Evolutionary conservation across 2,888 invertebrate genomes (phyloP), one percentile per base, ranked within the genome.

Genomic region (Mystacides longicornis): DNA sequence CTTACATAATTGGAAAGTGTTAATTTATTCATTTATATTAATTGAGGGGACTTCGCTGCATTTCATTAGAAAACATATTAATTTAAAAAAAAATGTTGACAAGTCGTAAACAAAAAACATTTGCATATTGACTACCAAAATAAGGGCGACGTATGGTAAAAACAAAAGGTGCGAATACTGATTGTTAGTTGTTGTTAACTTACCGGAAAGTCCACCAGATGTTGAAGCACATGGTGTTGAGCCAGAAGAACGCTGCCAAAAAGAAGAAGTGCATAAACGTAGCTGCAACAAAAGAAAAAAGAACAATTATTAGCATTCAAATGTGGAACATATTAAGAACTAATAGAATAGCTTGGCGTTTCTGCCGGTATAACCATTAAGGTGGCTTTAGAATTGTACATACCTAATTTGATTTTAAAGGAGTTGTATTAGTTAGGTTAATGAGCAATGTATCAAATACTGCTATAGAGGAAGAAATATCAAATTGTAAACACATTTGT

Each of bases 171-270:
- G 33, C 50, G 50, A 22, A 42, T 31, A 27, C 11, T 7, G 27
- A 27, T 7, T 27, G 11, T 4, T 37, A 16, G 3, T 14, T 7
- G 14, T 37, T 14, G 3, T 14, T 59, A 60, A 78, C 85, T 85
- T 71, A 89, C 89, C 89, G 81, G 74, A 89, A 89, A 19, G 92
- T 92, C 91, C 92, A 92, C 90, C 92, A 93, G 70, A 93, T 90
- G 76, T 93, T 93, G 78, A 92, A 92, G 73, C 92, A 93, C 92
- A 93, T 92, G 60, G 91, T 90, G 73, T 92, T 93, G 49, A 93
- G 82, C 93, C 93, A 93, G 73, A 92, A 92, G 80, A 93, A 93
- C 59, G 92, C 90, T 27, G 92, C 86, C 71, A 93, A 78, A 72
- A 91, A 91, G 73, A 88, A 84, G 79, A 92, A 92, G 69, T 92